These are phyloP conservation scores for Vesta saturnalis DNA, from an alignment of 2,888 invertebrate species.

Conservation along the genomic window DNA sequence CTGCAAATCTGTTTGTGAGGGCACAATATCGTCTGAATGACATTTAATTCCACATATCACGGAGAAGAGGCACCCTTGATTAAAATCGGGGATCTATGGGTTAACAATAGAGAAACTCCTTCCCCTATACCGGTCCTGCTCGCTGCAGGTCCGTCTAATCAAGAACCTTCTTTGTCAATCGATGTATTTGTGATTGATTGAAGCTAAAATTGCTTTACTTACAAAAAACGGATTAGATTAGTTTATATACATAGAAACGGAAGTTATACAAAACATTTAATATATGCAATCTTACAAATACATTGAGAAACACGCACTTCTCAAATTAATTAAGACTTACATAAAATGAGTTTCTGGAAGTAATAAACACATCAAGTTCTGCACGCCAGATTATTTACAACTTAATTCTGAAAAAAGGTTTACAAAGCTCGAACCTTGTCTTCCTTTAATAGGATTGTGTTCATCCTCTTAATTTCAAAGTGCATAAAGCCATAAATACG, in stretches of 20 bases:
- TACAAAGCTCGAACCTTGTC: constrained; percentile 1
- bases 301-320: constrained; percentile 17
- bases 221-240: not conserved
- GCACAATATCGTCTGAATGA: constrained; percentile 58
- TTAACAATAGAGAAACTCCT: constrained; percentile 55
- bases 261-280: not conserved
- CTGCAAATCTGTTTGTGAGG: constrained; percentile 56
- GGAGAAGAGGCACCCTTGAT: constrained; percentile 59
- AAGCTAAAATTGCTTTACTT: constrained; percentile 59
- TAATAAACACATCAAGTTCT: constrained; percentile 12
- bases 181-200: constrained; percentile 60
- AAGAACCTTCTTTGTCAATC: constrained; percentile 59
- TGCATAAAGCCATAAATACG: constrained; percentile 15
- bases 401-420: constrained; percentile 5
- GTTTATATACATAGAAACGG: not conserved
- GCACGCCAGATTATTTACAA: constrained; percentile 22
- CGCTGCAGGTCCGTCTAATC: constrained; percentile 59
- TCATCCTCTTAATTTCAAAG: constrained; percentile 14
- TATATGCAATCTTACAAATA: not conserved
- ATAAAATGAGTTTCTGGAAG: constrained; percentile 6
- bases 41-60: constrained; percentile 60
- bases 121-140: constrained; percentile 51
- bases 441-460: constrained; percentile 2
- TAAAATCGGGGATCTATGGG: constrained; percentile 58
- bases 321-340: constrained; percentile 21